A percentile compares a stretch with the other conserved stretches of the same genome.
Conservation (phyloP, 2,888 invertebrate species). For the Drosophila seclusa region DNA sequence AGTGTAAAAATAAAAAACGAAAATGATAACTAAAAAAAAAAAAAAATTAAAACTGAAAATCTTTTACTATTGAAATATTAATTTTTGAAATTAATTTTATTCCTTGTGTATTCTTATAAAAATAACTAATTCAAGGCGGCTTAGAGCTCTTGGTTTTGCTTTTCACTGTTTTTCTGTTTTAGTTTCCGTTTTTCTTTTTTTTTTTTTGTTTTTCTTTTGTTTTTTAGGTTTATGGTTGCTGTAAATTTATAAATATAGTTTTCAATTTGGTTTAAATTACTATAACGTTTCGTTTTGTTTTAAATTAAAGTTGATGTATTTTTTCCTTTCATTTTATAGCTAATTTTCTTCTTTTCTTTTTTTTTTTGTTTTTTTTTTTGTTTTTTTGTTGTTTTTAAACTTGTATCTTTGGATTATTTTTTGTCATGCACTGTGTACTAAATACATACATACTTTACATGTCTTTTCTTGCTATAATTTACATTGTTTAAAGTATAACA, state of each 20-base stretch:
- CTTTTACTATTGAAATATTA: slow-evolving; percentile 57
- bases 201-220: slow-evolving; percentile 21
- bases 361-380: not conserved
- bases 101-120: slow-evolving; percentile 67
- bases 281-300: slow-evolving; percentile 40
- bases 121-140: slow-evolving; percentile 81
- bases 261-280: slow-evolving; percentile 61
- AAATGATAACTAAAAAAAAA: slow-evolving; percentile 42
- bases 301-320: slow-evolving; percentile 66
- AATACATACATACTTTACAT: slow-evolving; percentile 70
- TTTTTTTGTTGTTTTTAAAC: slow-evolving; percentile 6
- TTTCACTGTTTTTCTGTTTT: slow-evolving; percentile 31
- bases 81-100: slow-evolving; percentile 63
- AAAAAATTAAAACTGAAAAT: slow-evolving; percentile 40
- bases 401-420: slow-evolving; percentile 74
- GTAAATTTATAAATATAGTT: slow-evolving; percentile 56
- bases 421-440: slow-evolving; percentile 63
- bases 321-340: slow-evolving; percentile 66
- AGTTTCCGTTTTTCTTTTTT: slow-evolving; percentile 29
- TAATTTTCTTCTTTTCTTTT: slow-evolving; percentile 39
- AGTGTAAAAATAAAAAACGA: slow-evolving; percentile 57
- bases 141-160: slow-evolving; percentile 76
- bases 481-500: slow-evolving; percentile 55
- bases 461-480: slow-evolving; percentile 53
- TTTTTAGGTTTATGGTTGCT: slow-evolving; percentile 25